Base-by-base conservation (phyloP, 2,888 invertebrate species). In the Dolichopus griseipennis region DNA sequence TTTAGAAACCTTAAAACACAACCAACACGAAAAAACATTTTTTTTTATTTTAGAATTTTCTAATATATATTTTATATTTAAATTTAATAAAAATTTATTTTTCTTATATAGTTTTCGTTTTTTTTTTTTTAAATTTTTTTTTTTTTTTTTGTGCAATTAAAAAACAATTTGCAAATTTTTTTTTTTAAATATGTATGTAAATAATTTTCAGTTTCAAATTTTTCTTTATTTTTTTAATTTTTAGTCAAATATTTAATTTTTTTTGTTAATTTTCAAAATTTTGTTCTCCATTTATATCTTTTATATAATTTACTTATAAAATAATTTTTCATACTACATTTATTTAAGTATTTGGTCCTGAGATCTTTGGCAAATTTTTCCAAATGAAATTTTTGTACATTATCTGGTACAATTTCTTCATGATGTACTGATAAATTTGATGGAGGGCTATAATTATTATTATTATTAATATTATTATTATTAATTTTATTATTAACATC, bases 361-460 rank as follows among this genome's bases (percentile, higher is more conserved):
- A 52, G 52, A 52, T 52, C 52, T 52, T 52, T 52, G 52, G 52
- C 52, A 70, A 81, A 78, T 69, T 76, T 74, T 66, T 77, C 76
- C n/a, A 75, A 74, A 67, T 76, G 74, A 70, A 75, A 75, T 66
- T 73, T 74, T 69, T 74, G 73, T 70, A 74, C 75, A 72, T 78
- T 76, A 62, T 79, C 78, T 72, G 78, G 77, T 73, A 79, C 78
- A 66, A 77, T 77, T 75, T 79, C 80, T 74, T 80, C 80, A 73
- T 79, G 80, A 72, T 77, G 80, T 67, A 80, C 76, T 43, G 77
- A 73, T 67, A 72, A 72, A 67, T 70, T 71, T 61, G 68, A 15
- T 18, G 52, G 52, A 52, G 64, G 34, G 34, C 33, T 64, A 18
- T n/a, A 33, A 34, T 34, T 63, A 27, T 63, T 63, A 63, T 27